Evolutionary conservation across 2,888 invertebrate genomes (phyloP).

Genomic region (Brachycybe producta): DNA sequence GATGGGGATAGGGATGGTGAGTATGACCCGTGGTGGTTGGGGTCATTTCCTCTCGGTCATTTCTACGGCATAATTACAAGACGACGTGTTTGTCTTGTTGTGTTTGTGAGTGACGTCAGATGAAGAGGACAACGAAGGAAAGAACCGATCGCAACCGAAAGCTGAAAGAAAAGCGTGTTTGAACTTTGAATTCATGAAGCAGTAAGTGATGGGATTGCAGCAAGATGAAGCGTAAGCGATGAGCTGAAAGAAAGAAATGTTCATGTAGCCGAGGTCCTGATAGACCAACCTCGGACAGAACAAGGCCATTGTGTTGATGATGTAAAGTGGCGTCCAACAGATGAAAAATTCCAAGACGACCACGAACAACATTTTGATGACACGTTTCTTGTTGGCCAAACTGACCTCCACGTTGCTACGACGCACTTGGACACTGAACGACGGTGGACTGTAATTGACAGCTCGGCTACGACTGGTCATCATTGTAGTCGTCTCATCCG

Average conservation of each 20-base stretch:
- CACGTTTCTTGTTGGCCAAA: conserved; percentile 62
- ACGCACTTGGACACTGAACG: conserved; percentile 48
- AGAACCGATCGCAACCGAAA: conserved; percentile 59
- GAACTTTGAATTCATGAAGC: conserved; percentile 82
- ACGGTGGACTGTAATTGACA: too few relatives aligned
- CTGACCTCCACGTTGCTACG: conserved; percentile 64
- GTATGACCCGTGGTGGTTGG: too few relatives aligned
- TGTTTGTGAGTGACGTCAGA: too few relatives aligned
- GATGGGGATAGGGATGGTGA: too few relatives aligned
- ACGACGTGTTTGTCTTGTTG: too few relatives aligned
- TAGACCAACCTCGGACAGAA: conserved; percentile 58
- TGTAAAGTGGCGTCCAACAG: conserved; percentile 78
- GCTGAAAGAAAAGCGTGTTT: conserved; percentile 63
- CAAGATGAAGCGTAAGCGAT: conserved; percentile 70
- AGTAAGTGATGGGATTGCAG: conserved; percentile 82
- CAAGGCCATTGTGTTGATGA: conserved; percentile 61
- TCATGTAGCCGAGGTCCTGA: conserved; percentile 54
- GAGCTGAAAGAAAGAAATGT: conserved; percentile 57
- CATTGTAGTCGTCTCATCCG: too few relatives aligned
- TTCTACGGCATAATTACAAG: too few relatives aligned
- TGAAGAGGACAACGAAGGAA: too few relatives aligned
- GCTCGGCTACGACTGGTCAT: too few relatives aligned
- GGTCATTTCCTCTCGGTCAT: too few relatives aligned
- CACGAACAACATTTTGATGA: conserved; percentile 76
- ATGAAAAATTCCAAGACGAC: conserved; percentile 81